Evolutionary conservation across 2,888 invertebrate genomes (phyloP), one percentile per base, ranked within the genome.

Genomic region (Hoplodrina ambigua): DNA sequence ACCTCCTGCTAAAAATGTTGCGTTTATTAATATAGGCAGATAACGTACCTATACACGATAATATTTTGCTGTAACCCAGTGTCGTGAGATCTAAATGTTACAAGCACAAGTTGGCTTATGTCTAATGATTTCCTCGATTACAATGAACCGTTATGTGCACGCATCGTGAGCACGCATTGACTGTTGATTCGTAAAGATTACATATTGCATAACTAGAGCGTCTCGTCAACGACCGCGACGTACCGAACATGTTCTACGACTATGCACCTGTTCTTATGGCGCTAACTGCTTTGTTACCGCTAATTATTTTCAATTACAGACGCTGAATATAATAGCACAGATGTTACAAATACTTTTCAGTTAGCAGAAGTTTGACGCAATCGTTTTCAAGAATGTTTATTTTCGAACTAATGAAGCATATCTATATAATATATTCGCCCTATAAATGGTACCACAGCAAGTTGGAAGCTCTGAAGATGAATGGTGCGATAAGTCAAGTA

Each of bases 61-160:
- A 69, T 75, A 66, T 66, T 63, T 69, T 61, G 37, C 54, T 61
- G 54, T 52, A 69, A 54, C 30, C 4, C 11, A 61, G 74, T 79
- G 75, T 78, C 79, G 75, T 83, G 80, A 86, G 81, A 70, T 79
- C 67, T 68, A 77, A 72, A 72, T 80, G 75, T 79, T 73, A 82
- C 63, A 68, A 53, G 55, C 20, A 44, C 57, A 67, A 75, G 64
- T 78, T 75, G 55, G 71, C 60, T 68, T 75, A 72, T 78, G 78
- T 81, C 80, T 89, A 90, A 90, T 89, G 88, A 90, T 90, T 93
- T 92, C 91, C 92, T 91, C 88, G 90, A 91, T 91, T 90, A 92
- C 89, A 91, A 89, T 90, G 86, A 88, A 91, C 93, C 91, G 94
- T 94, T 94, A 94, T 90, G 86, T 90, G 87, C 91, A 92, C 89